Percentiles rank a stretch among this genome's conserved stretches.
These are phyloP conservation scores for Trematomus bernacchii DNA, from an alignment of 2,797 vertebrate genomes.

Conservation along the genomic window DNA sequence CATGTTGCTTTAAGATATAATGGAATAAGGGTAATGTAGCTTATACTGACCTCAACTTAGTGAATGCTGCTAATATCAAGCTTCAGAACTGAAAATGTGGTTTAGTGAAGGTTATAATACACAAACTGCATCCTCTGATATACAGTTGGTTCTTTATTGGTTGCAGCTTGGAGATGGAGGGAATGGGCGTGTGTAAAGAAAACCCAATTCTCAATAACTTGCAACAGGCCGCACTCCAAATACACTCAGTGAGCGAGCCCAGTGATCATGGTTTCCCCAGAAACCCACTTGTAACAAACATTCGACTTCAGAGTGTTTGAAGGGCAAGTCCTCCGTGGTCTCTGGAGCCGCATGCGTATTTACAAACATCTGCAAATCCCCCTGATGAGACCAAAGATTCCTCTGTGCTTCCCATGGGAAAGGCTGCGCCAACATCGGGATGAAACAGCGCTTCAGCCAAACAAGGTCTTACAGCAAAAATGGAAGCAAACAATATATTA, in stretches of 20 bases:
- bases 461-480: constrained; percentile 45
- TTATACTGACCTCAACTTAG: neutral
- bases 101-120: constrained; percentile 8
- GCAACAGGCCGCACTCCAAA: constrained; percentile 55
- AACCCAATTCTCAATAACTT: constrained; percentile 33
- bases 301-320: constrained; percentile 62
- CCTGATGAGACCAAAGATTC: constrained; percentile 62
- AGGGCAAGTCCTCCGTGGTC: constrained; percentile 54
- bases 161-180: constrained; percentile 1
- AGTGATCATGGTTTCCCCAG: constrained; percentile 66
- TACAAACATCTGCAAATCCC: constrained; percentile 76
- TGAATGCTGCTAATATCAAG: constrained; percentile 4
- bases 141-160: constrained; percentile 34
- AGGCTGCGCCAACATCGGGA: constrained; percentile 34
- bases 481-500: constrained; percentile 29
- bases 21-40: neutral
- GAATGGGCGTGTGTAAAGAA: constrained; percentile 35
- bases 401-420: constrained; percentile 71
- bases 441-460: constrained; percentile 53
- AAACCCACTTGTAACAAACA: constrained; percentile 77
- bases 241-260: constrained; percentile 40
- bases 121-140: constrained; percentile 32
- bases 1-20: neutral
- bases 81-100: constrained; percentile 24
- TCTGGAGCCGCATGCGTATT: constrained; percentile 54